phyloP scores from a whole-genome alignment of 2,113 vertebrate genomes.

The Amphiprion percula region DNA sequence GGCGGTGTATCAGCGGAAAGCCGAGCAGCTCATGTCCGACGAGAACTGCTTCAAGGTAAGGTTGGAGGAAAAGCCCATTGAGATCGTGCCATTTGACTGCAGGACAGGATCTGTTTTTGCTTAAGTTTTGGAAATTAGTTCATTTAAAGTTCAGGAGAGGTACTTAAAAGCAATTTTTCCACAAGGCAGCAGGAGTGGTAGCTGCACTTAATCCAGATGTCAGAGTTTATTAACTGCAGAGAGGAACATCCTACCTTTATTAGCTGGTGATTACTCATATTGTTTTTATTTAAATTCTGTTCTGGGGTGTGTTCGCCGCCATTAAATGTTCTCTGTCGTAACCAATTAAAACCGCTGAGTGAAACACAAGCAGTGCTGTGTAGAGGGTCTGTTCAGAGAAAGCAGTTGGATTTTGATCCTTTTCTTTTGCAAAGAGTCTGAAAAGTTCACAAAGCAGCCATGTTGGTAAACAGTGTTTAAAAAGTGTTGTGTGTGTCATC shows the following conservation, averaged over 20 bases:
- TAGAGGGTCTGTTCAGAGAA: no score
- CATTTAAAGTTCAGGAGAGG: slow-evolving; percentile 10
- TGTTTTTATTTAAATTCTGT: slow-evolving; percentile 1
- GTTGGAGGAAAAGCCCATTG: background rate
- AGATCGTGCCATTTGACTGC: background rate
- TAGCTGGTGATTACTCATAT: background rate
- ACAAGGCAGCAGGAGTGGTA: slow-evolving; percentile 8
- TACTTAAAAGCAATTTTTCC: slow-evolving; percentile 14
- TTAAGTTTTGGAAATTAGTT: slow-evolving; percentile 15
- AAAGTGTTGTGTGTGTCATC: no score
- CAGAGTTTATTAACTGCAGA: slow-evolving; percentile 6
- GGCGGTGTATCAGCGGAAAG: slow-evolving; percentile 91
- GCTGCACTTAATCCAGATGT: background rate
- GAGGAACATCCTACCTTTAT: background rate
- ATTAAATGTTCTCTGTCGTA: no score
- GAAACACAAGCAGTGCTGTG: no score
- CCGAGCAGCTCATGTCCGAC: slow-evolving; percentile 96
- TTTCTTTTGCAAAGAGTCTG: no score
- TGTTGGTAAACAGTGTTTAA: no score
- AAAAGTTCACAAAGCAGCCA: no score
- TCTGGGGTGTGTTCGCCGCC: background rate
- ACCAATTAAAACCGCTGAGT: no score
- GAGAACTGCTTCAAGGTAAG: slow-evolving; percentile 98
- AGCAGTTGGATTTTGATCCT: no score
- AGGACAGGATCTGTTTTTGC: background rate